These are phyloP conservation scores for Pararge aegeria DNA, from an alignment of 1,140 invertebrate species.

Conservation along the genomic window DNA sequence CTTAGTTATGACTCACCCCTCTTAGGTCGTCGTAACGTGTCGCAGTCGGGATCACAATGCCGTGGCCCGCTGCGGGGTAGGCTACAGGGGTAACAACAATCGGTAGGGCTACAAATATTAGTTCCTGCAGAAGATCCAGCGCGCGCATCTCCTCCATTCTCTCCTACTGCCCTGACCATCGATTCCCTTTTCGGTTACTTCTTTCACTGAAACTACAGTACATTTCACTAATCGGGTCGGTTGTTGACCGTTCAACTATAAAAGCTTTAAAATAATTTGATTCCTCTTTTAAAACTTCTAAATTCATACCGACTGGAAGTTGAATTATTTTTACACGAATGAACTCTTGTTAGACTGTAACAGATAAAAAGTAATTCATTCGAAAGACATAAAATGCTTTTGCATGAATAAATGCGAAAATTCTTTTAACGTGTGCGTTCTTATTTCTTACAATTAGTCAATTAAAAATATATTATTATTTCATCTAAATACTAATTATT, in stretches of 20 bases:
- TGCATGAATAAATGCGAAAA: too few species aligned
- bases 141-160: conserved; percentile 23
- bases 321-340: too few species aligned
- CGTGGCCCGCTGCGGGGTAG: background rate
- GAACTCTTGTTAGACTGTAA: too few species aligned
- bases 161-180: conserved; percentile 25
- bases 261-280: background rate
- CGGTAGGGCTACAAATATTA: background rate
- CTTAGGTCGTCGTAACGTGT: background rate
- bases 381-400: too few species aligned
- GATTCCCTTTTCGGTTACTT: conserved; percentile 30
- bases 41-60: background rate
- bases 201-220: conserved; percentile 31
- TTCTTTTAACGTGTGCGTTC: too few species aligned
- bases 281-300: too few species aligned
- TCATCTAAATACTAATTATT: too few species aligned
- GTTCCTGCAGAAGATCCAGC: conserved; percentile 15
- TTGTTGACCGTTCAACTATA: background rate
- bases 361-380: too few species aligned
- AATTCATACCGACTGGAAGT: too few species aligned
- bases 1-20: background rate
- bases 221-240: conserved; percentile 2
- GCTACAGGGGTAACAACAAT: too few species aligned
- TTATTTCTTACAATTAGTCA: too few species aligned
- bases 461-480: too few species aligned